These are phyloP conservation scores for Opisthocomus hoazin DNA, from an alignment of 2,113 vertebrate genomes.

Conservation along the genomic window DNA sequence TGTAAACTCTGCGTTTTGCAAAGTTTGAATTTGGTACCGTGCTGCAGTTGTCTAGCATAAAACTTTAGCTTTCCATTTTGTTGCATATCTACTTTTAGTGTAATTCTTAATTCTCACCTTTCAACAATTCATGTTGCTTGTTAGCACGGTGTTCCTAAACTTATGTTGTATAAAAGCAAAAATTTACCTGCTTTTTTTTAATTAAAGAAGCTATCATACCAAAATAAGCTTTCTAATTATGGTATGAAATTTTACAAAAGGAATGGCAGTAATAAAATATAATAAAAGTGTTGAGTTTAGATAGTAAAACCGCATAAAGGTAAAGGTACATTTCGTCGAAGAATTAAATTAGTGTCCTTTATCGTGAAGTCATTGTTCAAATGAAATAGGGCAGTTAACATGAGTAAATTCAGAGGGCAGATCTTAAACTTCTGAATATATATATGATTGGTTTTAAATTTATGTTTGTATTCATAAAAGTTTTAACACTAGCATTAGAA, in stretches of 20 bases:
- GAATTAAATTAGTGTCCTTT: background rate
- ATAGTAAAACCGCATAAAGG: background rate
- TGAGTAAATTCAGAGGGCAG: background rate
- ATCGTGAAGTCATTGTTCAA: background rate
- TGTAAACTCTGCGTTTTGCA: conserved; percentile 56
- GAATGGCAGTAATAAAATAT: background rate
- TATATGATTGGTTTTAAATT: background rate
- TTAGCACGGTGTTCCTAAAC: background rate
- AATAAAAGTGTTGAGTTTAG: background rate
- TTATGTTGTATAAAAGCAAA: background rate
- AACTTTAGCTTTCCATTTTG: background rate
- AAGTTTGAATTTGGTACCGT: conserved; percentile 23
- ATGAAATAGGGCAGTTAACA: background rate
- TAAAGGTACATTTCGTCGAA: background rate
- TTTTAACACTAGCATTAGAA: background rate
- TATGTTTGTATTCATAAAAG: background rate
- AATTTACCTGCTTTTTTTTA: background rate
- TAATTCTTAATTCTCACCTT: background rate
- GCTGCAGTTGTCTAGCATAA: background rate
- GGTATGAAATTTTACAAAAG: background rate
- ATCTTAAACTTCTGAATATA: background rate
- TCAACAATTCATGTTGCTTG: background rate
- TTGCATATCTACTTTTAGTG: background rate
- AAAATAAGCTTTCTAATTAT: background rate
- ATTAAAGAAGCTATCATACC: background rate